Conservation (phyloP, 2,888 invertebrate genomes). For the Agrotis segetum region DNA sequence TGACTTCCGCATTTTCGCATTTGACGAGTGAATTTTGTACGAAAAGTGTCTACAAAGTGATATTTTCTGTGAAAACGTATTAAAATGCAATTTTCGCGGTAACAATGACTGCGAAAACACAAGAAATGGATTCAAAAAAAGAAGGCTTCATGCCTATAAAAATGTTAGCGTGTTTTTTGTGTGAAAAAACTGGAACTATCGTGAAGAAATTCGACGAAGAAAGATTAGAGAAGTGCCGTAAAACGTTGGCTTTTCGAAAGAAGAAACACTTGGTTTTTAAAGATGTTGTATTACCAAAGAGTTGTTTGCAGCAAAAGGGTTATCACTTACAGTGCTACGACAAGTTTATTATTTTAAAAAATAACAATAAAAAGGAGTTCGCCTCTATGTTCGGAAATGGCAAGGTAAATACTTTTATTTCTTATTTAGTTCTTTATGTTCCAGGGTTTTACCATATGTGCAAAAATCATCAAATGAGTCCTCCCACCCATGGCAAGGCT, state of each 20-base stretch:
- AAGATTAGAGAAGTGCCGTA: constrained; percentile 33
- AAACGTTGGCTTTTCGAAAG: constrained; percentile 30
- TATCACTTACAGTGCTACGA: constrained; percentile 36
- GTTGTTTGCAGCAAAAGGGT: constrained; percentile 21
- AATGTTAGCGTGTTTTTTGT: constrained; percentile 33
- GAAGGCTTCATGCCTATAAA: not conserved
- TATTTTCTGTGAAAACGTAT: not conserved
- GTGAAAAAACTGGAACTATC: constrained; percentile 11
- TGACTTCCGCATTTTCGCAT: constrained; percentile 30
- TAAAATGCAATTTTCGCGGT: not conserved
- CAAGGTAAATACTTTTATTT: constrained; percentile 28
- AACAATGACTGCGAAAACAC: not conserved
- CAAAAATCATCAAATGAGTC: too few species aligned
- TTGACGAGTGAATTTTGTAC: constrained; percentile 15
- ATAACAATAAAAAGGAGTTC: constrained; percentile 38
- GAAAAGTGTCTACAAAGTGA: constrained; percentile 11
- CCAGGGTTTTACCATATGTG: too few species aligned
- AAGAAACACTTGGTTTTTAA: constrained; percentile 22
- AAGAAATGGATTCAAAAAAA: not conserved
- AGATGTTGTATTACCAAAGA: constrained; percentile 33
- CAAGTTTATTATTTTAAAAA: constrained; percentile 31
- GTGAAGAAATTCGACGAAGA: constrained; percentile 42
- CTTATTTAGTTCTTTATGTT: too few species aligned
- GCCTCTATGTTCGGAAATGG: constrained; percentile 26
- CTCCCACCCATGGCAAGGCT: too few species aligned